Percentiles rank a stretch among this genome's conserved stretches.
phyloP scores from a whole-genome alignment of 2,113 vertebrate genomes.

The Tenebrosternarchus preto region DNA sequence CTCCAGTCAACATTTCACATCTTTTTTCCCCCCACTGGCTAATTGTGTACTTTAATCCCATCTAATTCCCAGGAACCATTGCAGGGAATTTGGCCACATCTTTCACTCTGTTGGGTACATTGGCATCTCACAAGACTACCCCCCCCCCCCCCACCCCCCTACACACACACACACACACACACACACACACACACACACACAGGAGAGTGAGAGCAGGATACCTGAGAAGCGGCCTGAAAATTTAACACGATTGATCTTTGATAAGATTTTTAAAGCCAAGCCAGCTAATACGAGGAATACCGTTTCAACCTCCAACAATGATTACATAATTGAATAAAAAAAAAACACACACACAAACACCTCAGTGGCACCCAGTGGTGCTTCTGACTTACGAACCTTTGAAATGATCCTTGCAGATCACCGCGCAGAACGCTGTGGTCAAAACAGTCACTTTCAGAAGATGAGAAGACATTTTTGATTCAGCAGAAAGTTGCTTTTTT shows the following conservation, averaged over 20 bases:
- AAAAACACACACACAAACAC: too few relatives aligned
- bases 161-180: too few relatives aligned
- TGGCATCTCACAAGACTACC: conserved; percentile 57
- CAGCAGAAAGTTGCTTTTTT: background rate
- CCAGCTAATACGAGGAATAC: background rate
- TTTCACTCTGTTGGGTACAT: conserved; percentile 58
- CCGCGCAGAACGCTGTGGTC: background rate
- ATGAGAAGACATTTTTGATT: conserved; percentile 2
- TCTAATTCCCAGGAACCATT: conserved; percentile 64
- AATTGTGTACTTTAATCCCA: conserved; percentile 56
- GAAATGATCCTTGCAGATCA: background rate
- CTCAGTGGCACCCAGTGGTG: too few relatives aligned
- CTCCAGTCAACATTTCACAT: background rate
- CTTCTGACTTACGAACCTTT: background rate
- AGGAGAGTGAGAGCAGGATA: too few relatives aligned
- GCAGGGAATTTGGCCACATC: conserved; percentile 56
- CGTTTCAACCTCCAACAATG: background rate
- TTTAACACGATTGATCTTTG: background rate
- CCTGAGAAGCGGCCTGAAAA: background rate
- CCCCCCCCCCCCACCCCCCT: too few relatives aligned
- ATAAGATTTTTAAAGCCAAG: too few relatives aligned
- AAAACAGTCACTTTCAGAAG: background rate
- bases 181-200: too few relatives aligned
- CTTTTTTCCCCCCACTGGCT: background rate
- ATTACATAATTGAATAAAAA: background rate